Evolutionary conservation across 2,888 invertebrate genomes (phyloP), one percentile per base, ranked within the genome.

Genomic region (Drymonia ruficornis): DNA sequence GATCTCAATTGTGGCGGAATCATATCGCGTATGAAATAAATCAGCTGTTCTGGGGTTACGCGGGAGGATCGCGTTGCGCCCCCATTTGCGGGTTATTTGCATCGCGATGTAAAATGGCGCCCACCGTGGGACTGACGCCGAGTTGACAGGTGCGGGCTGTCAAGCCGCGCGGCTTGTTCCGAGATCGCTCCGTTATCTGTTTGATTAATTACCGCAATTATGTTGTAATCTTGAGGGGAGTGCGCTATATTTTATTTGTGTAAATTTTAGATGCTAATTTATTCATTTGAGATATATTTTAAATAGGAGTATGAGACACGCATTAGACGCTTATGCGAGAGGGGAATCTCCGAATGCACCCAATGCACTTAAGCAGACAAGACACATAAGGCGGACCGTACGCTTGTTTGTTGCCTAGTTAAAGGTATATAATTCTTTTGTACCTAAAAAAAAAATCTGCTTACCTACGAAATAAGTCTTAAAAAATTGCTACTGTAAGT

Each of bases 21-120:
- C 88, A 88, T 88, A 90, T 90, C 89, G 85, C 81, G 79, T 82
- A 85, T 86, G 83, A 87, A 88, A 91, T 89, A 90, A 89, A 90
- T 90, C 90, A 85, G 85, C 81, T 81, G 83, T 81, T 81, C 74
- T 75, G 77, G 80, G 76, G 73, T 80, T 78, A 78, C 78, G 76
- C 70, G 85, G 82, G 81, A 78, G 81, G 83, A 80, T 89, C 84
- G 76, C 74, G 87, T 89, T 89, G 86, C 89, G 84, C 89, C 88
- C 88, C 80, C 86, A 85, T 86, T 87, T 85, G 87, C 72, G 73
- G 79, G 77, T 86, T 87, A 86, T 89, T 88, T 89, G 87, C 87
- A 88, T 89, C 87, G 79, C 82, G 80, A 80, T 85, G 87, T 82
- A 87, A 89, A 87, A 89, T 86, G 86, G 84, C 82, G 72, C 81